Evolutionary conservation across 2,888 invertebrate species (phyloP), one percentile per base, ranked within the genome.

Genomic region (Trimorus sp.): DNA sequence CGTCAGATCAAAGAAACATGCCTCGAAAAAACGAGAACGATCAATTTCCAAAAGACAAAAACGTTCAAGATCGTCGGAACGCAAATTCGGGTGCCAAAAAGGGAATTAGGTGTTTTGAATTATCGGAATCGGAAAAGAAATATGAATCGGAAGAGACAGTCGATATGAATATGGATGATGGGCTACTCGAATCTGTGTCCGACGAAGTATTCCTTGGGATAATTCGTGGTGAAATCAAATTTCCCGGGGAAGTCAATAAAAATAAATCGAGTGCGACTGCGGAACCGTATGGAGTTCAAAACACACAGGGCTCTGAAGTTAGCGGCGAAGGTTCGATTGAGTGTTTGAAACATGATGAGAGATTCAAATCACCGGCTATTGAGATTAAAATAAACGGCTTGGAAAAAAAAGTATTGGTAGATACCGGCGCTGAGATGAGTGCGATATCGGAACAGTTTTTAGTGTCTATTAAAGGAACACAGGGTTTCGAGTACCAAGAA

Each of bases 371-470:
- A 12, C 45, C 45, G 45, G 45, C n/a, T n/a, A n/a, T 45, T 9
- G 6, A 12, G n/a, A 12, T 45, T 12, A 45, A 45, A 12, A 9
- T 45, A n/a, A 45, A 45, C 45, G 45, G 45, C 11, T 12, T 45
- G 11, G 6, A 1, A 6, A 45, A n/a, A n/a, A 9, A n/a, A 12
- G 45, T 6, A 1, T 45, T 45, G 45, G n/a, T 45, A 26, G 53
- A 53, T 14, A 53, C 53, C 8, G 53, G 53, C n/a, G 53, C 53
- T 8, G 53, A 53, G 53, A 15, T 53, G 53, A 15, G 15, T n/a
- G 53, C 53, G 8, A 14, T 16, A 9, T 53, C 53, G 16, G 53
- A 53, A 16, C 16, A 8, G 8, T 53, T 53, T 53, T 53, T 11
- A 9, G n/a, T 1, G 16, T 15, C 14, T 16, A 8, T 53, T 16